Evolutionary conservation across 2,113 vertebrate genomes (phyloP).

Genomic region (Tetraodon nigroviridis): DNA sequence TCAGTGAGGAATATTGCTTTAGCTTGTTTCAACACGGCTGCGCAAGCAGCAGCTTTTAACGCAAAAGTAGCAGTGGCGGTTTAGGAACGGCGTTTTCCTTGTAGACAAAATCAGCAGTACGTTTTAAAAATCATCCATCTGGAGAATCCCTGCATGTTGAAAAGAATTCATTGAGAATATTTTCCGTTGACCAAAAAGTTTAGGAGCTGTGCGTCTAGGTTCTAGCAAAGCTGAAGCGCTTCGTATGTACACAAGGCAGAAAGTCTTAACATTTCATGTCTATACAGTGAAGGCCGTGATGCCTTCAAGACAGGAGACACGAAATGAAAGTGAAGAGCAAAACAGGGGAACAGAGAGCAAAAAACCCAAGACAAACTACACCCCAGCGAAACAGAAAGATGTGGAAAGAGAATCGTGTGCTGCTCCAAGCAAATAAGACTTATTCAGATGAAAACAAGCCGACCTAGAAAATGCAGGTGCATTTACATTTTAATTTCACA

Average conservation of each 20-base stretch:
- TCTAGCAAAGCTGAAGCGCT: constrained; percentile 44
- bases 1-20: constrained; percentile 65
- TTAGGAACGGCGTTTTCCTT: constrained; percentile 46
- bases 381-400: constrained; percentile 1
- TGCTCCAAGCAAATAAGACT: constrained; percentile 17
- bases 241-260: constrained; percentile 68
- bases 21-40: constrained; percentile 59
- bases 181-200: constrained; percentile 46
- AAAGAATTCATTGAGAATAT: constrained; percentile 52
- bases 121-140: constrained; percentile 49
- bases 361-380: neutral
- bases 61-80: constrained; percentile 27
- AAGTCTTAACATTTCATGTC: constrained; percentile 45
- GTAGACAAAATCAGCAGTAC: constrained; percentile 24
- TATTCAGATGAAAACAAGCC: too few relatives aligned
- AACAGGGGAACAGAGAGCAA: neutral
- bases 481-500: too few relatives aligned
- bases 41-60: constrained; percentile 42
- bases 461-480: too few relatives aligned
- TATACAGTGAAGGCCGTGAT: constrained; percentile 52
- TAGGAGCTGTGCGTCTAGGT: constrained; percentile 48
- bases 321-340: constrained; percentile 1
- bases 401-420: constrained; percentile 21
- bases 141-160: constrained; percentile 50
- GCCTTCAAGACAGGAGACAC: constrained; percentile 22